phyloP scores from a whole-genome alignment of 2,797 vertebrate genomes.

The Gallirallus australis region DNA sequence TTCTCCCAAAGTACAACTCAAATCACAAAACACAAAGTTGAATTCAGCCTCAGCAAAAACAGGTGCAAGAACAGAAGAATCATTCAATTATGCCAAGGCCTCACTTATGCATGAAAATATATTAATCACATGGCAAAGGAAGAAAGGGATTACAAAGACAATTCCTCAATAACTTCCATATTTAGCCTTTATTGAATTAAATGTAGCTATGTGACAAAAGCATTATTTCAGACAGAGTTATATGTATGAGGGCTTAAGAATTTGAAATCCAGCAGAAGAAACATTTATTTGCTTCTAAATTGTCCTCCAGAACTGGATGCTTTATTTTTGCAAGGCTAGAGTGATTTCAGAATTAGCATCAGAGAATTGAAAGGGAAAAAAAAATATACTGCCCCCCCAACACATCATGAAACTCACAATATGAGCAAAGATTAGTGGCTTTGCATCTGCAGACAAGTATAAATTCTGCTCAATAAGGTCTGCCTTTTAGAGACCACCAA shows the following conservation, averaged over 20 bases:
- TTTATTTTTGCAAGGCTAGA: neutral
- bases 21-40: neutral
- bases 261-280: neutral
- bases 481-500: neutral
- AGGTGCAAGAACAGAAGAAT: neutral
- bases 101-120: neutral
- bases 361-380: neutral
- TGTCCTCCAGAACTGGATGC: neutral
- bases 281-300: neutral
- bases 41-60: neutral
- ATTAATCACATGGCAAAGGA: neutral
- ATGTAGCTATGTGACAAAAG: neutral
- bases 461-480: neutral
- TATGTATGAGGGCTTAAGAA: neutral
- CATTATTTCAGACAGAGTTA: neutral
- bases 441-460: neutral
- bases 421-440: neutral
- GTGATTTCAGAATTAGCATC: neutral
- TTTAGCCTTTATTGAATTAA: neutral
- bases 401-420: neutral
- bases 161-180: neutral
- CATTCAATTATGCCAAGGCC: neutral
- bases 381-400: rapidly evolving
- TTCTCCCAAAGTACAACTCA: neutral
- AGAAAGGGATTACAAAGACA: neutral